phyloP scores from a whole-genome alignment of 2,797 vertebrate genomes.

The Pseudochromis fuscus region DNA sequence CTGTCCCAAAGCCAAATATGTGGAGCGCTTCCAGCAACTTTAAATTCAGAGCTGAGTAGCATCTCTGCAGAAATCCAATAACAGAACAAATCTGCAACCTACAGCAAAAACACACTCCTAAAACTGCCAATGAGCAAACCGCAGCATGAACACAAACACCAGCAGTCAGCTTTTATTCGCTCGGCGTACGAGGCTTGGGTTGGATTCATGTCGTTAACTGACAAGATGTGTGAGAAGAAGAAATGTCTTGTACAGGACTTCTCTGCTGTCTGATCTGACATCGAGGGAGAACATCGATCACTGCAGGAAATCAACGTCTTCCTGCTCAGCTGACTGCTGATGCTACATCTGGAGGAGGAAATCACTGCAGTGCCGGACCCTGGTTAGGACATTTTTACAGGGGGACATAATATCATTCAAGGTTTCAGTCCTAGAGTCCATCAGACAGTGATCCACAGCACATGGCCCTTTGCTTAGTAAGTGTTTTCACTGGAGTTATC shows the following conservation, averaged over 20 bases:
- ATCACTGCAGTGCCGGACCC: constrained; percentile 11
- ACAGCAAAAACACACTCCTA: no score
- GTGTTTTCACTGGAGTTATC: no score
- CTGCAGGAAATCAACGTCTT: constrained; percentile 34
- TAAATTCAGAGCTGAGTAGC: constrained; percentile 10
- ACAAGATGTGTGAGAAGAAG: constrained; percentile 11
- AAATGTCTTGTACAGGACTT: constrained; percentile 13
- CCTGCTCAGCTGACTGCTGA: constrained; percentile 6
- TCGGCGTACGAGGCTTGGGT: neutral
- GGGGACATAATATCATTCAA: constrained; percentile 37
- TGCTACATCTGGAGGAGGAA: constrained; percentile 32
- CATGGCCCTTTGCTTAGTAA: constrained; percentile 51
- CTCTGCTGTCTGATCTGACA: constrained; percentile 13
- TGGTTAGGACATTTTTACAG: constrained; percentile 15
- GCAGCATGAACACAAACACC: constrained; percentile 8
- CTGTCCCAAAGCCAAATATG: constrained; percentile 34
- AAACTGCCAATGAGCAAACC: no score
- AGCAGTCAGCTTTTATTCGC: neutral
- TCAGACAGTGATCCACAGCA: constrained; percentile 60
- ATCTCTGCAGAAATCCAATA: constrained; percentile 8
- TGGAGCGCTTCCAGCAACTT: constrained; percentile 9
- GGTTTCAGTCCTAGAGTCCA: constrained; percentile 33
- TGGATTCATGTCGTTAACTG: neutral
- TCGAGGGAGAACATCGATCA: constrained; percentile 31
- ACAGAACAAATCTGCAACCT: no score